Percentiles rank a stretch among this genome's conserved stretches.
Conservation (phyloP, 2,113 vertebrate species). For the Lampris megalopsis region DNA sequence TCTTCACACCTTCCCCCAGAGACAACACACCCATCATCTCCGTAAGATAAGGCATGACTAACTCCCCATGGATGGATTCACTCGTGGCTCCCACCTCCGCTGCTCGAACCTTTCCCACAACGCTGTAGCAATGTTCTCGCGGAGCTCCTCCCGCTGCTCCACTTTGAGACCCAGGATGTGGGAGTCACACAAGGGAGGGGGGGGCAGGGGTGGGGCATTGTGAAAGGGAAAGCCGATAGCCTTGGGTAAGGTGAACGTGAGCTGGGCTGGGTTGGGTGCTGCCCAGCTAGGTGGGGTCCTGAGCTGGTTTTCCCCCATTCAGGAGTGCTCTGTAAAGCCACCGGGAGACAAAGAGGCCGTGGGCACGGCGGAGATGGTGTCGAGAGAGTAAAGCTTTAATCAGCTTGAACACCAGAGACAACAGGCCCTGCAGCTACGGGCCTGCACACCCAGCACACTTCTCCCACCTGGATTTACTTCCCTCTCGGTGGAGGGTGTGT, state of each 20-base stretch:
- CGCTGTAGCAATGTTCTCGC: slow-evolving; percentile 31
- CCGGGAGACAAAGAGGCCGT: slow-evolving; percentile 66
- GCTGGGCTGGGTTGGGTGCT: slow-evolving; percentile 49
- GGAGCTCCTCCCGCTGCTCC: slow-evolving; percentile 36
- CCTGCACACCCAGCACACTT: slow-evolving; percentile 43
- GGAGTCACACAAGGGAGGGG: slow-evolving; percentile 50
- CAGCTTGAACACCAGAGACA: slow-evolving; percentile 49
- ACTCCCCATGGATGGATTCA: not conserved
- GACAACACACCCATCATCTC: slow-evolving; percentile 3
- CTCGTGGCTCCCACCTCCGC: slow-evolving; percentile 20
- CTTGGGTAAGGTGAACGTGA: slow-evolving; percentile 77
- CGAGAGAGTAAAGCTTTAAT: slow-evolving; percentile 63
- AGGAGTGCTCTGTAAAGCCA: slow-evolving; percentile 37
- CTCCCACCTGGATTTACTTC: slow-evolving; percentile 36
- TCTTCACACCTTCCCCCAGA: slow-evolving; percentile 35
- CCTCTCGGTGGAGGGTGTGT: not conserved
- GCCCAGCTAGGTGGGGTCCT: slow-evolving; percentile 66
- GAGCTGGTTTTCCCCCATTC: slow-evolving; percentile 56
- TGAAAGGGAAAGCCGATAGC: slow-evolving; percentile 75
- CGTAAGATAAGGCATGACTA: slow-evolving; percentile 26
- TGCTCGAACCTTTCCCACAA: slow-evolving; percentile 55
- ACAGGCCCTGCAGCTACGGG: slow-evolving; percentile 58
- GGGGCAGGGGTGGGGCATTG: slow-evolving; percentile 53
- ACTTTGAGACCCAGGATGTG: slow-evolving; percentile 48
- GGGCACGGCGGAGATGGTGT: slow-evolving; percentile 49